Evolutionary conservation across 2,797 vertebrate species (phyloP), one percentile per base, ranked within the genome.

Genomic region (Leuciscus waleckii): DNA sequence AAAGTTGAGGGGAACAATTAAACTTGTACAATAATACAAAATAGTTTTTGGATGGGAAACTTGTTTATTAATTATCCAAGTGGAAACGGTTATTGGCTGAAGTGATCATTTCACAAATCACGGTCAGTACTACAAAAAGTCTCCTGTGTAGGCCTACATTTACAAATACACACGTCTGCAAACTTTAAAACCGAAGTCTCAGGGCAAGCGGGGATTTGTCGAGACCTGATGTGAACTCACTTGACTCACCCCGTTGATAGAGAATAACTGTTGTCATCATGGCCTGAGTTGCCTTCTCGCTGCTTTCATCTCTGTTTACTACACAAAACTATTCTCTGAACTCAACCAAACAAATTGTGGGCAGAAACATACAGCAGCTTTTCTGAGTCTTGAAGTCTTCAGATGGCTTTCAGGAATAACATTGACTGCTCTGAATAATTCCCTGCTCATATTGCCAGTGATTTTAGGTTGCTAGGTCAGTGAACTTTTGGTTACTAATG

Each of bases 231-330:
- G 43, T 43, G 69, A 49, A 77, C 58, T 71, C 73, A 39, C 61
- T 78, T 63, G 35, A 82, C 46, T 78, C 69, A 58, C 10, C 63
- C 43, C 58, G 81, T 54, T 68, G 17, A 46, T 82, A 26, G 17
- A 73, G 37, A 83, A 79, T 43, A 79, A 61, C 43, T 56, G 32
- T 39, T 35, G 58, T 49, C 41, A 37, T 86, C 41, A 73, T 67
- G 37, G 49, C 56, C 35, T 37, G n/a, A 56, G 46, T 35, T 80
- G 58, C 14, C 29, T 56, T 83, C 58, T 74, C 23, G 2, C 29
- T 51, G 49, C 79, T 70, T 86, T 21, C 67, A 7, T 32, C 49
- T 35, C 37, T 69, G 58, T 79, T 63, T 70, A 51, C 49, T 41
- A 11, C 61, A 68, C 19, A n/a, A 26, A 26, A 79, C 56, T 43